Base-by-base conservation (phyloP, 2,888 invertebrate species). In the Dynastes maya region DNA sequence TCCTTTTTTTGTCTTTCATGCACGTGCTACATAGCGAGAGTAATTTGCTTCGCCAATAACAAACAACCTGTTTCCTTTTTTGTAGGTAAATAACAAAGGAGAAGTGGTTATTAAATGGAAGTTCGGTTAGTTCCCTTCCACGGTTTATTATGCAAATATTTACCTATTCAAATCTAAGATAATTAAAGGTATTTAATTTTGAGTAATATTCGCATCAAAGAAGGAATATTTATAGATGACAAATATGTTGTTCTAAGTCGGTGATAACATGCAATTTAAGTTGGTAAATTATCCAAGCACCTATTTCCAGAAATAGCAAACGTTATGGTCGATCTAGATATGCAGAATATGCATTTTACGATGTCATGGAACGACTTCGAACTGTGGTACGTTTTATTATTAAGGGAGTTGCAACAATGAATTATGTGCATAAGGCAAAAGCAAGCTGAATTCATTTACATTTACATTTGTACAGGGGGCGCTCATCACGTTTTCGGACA, bases 31-130 rank as follows among this genome's bases (percentile, higher is more conserved):
- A 51, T 68, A 51, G 51, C 49, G 53, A 68, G 11, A 51, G 68
- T 51, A 49, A 68, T 68, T 68, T 68, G 27, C 68, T 22, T 29
- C 27, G 29, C 51, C 68, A 68, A 51, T 68, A 68, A 68, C 67
- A 68, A 68, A 68, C 68, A 68, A 68, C 68, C 68, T 68, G 68
- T 51, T 68, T 68, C 68, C 68, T 22, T 51, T 68, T 27, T 68
- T 51, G 27, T 27, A 13, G 51, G 13, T 51, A 40, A 29, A 51
- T 51, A 68, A 68, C 22, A 49, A 13, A 22, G 51, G 27, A 27
- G 29, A 51, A 51, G 13, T 5, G 11, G 29, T 40, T 68, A 68
- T 68, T 68, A 68, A 68, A 51, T 27, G 51, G 40, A 40, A 40
- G 68, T 51, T 68, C 68, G 51, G 22, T 27, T 68, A 51, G 68